These are phyloP conservation scores for Nasonia longicornis DNA, from an alignment of 1,140 invertebrate species.

Conservation along the genomic window DNA sequence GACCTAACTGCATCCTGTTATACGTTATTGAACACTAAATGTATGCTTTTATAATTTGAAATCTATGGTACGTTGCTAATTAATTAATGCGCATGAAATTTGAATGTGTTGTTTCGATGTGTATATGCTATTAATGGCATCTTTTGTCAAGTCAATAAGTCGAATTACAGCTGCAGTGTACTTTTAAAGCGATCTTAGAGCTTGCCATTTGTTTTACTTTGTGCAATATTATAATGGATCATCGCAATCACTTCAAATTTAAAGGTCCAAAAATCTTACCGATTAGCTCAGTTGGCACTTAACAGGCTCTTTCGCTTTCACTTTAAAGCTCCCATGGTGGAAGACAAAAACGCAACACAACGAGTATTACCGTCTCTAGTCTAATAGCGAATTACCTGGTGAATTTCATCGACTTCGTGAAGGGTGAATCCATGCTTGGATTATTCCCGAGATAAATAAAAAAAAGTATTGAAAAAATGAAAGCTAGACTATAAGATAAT, in stretches of 20 bases:
- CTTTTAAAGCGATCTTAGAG: neutral
- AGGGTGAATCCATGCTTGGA: slow-evolving; percentile 38
- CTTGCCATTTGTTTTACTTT: neutral
- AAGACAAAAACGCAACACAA: slow-evolving; percentile 55
- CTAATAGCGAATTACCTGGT: slow-evolving; percentile 50
- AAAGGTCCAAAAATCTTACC: neutral
- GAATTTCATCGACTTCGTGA: slow-evolving; percentile 52
- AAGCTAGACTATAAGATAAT: slow-evolving; percentile 50
- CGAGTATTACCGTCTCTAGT: slow-evolving; percentile 61
- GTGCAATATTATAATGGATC: neutral
- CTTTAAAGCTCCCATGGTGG: neutral
- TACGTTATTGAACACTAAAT: too few relatives aligned
- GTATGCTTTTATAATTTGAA: too few relatives aligned
- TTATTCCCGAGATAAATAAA: slow-evolving; percentile 50
- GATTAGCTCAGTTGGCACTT: slow-evolving; percentile 13
- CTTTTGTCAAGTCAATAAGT: too few relatives aligned
- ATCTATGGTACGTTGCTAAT: too few relatives aligned
- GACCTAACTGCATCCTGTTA: neutral
- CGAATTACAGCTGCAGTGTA: too few relatives aligned
- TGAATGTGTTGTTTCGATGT: too few relatives aligned
- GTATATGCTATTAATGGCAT: too few relatives aligned
- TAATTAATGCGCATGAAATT: too few relatives aligned
- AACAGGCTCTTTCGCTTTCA: neutral
- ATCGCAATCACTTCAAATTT: neutral
- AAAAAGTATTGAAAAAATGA: slow-evolving; percentile 12